Base-by-base conservation (phyloP, 2,113 vertebrate species). In the Ciconia boyciana region DNA sequence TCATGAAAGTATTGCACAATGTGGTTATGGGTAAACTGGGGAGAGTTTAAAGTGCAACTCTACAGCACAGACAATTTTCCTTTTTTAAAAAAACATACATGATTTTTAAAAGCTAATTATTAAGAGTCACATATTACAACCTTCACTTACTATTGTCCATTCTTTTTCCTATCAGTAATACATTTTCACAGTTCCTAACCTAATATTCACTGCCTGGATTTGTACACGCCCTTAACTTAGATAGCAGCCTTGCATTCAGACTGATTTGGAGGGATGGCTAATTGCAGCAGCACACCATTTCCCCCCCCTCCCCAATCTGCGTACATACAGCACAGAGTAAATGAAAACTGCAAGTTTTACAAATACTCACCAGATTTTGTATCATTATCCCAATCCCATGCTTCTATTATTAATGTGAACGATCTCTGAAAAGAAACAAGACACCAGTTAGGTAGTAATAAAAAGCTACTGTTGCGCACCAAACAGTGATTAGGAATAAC, bases 351-450 rank as follows among this genome's bases (percentile, higher is more conserved):
- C 34, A 86, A 61, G 3, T 74, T 94, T 79, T 28, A 62, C 31
- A 84, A 90, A 89, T 96, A 98, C 99, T 99, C 96, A 99, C 99
- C 99, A 52, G 97, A 95, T 76, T 98, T 98, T 10, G 99, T 99
- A 81, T 98, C 97, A 44, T 99, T 99, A 98, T 99, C 99, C 98
- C 98, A 98, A 96, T 99, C 99, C 99, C 99, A 99, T 36, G 99
- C 99, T 96, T 99, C 99, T 95, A 99, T 96, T 55, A 99, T 98
- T 96, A 99, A 98, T 2, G 99, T 99, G 97, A 98, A 99, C 0
- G 98, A 98, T 86, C 99, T 98, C 99, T 99, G 98, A 39, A 96
- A 98, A 94, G 96, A 93, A 72, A 97, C 39, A 78, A 93, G 81
- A 78, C 13, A 69, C 12, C 15, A 16, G 55, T 98, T 85, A 98